A percentile compares a stretch with the other conserved stretches of the same genome.
phyloP scores from a whole-genome alignment of 2,888 invertebrate species.

The Erebia ligea region DNA sequence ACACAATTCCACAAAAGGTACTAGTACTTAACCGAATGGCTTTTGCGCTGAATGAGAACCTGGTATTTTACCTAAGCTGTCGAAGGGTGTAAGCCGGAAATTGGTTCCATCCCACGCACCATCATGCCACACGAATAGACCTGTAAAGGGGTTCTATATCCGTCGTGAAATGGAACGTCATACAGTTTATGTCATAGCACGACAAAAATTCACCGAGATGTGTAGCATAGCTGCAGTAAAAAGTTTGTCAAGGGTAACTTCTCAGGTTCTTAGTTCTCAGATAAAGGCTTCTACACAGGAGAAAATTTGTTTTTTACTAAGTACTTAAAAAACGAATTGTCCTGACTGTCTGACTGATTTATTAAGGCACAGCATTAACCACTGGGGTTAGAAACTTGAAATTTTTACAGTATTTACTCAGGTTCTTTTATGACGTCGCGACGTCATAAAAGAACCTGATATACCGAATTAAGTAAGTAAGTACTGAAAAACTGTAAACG shows the following conservation, averaged over 20 bases:
- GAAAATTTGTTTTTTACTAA: no score
- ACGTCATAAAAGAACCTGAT: no score
- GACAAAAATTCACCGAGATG: conserved; percentile 4
- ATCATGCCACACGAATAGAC: conserved; percentile 16
- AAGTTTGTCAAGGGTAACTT: background rate
- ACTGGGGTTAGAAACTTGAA: no score
- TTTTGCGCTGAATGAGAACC: conserved; percentile 9
- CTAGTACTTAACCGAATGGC: background rate
- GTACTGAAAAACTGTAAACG: no score
- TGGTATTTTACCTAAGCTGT: conserved; percentile 4
- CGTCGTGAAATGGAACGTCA: conserved; percentile 13
- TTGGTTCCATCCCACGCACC: conserved; percentile 11
- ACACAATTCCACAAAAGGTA: background rate
- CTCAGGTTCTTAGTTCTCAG: no score
- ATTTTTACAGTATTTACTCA: no score
- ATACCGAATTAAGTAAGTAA: no score
- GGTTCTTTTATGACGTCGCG: no score
- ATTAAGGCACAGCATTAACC: no score
- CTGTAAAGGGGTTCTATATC: conserved; percentile 15
- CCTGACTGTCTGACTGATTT: no score
- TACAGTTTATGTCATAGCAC: background rate
- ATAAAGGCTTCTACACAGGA: no score
- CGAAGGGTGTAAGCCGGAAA: conserved; percentile 12
- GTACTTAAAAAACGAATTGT: no score
- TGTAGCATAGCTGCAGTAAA: background rate